These are phyloP conservation scores for Strigops habroptila DNA, from an alignment of 2,113 vertebrate genomes.

Conservation along the genomic window DNA sequence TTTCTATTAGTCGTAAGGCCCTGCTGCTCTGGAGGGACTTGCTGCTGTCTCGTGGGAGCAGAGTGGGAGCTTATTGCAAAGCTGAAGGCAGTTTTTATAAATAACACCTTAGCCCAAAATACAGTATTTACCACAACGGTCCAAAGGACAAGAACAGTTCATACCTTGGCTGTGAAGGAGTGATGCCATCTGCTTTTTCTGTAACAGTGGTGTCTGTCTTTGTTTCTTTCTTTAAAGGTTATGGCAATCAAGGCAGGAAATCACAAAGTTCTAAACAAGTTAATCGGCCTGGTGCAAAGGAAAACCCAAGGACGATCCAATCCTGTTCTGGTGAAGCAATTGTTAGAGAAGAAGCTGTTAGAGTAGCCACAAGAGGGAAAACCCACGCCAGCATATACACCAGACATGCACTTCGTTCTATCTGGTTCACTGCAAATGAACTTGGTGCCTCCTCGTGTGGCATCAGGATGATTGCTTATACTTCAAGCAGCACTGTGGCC, in stretches of 20 bases:
- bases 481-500: neutral
- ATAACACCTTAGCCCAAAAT: neutral
- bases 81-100: constrained; percentile 17
- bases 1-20: neutral
- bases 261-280: constrained; percentile 87
- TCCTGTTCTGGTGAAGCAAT: constrained; percentile 77
- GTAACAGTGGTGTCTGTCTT: neutral
- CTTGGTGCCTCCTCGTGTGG: neutral
- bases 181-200: neutral
- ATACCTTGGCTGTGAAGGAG: neutral
- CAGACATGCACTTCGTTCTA: fast-evolving
- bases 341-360: constrained; percentile 79
- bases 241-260: constrained; percentile 82
- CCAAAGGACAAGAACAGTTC: neutral
- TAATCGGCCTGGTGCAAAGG: constrained; percentile 88
- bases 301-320: constrained; percentile 82
- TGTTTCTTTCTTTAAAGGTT: constrained; percentile 75
- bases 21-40: neutral
- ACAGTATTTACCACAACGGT: neutral
- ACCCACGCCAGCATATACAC: neutral
- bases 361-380: neutral
- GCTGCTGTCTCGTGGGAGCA: neutral
- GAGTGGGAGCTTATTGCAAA: neutral
- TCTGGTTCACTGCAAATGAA: neutral
- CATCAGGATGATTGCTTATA: neutral